A percentile compares a stretch with the other conserved stretches of the same genome.
Evolutionary conservation across 37 sponge, comb jelly and placozoan species (phyloP).

Genomic region (Cliona cf. orientalis): DNA sequence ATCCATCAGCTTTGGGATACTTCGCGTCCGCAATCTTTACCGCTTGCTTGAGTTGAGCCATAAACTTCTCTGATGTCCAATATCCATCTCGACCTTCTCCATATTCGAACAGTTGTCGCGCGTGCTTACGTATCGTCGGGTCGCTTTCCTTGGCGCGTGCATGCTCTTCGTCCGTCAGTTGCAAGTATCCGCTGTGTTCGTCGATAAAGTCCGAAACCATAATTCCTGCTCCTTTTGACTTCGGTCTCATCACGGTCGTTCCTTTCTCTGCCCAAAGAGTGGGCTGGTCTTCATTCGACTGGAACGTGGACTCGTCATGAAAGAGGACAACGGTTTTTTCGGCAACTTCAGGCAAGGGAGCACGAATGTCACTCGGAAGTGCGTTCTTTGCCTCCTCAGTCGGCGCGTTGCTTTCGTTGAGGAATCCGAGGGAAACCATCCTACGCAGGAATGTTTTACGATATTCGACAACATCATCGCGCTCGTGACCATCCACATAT

Average conservation of each 20-base stretch:
- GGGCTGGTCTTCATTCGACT: conserved; percentile 35
- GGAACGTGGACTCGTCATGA: conserved; percentile 45
- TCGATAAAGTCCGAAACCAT: conserved; percentile 64
- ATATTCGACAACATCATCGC: conserved; percentile 28
- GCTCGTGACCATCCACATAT: conserved; percentile 60
- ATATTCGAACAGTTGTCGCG: conserved; percentile 8
- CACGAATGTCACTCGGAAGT: conserved; percentile 8
- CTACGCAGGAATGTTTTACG: conserved; percentile 25
- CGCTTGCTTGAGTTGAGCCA: conserved; percentile 34
- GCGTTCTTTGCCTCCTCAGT: conserved; percentile 27
- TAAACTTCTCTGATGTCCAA: conserved; percentile 51
- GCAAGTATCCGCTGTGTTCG: conserved; percentile 27
- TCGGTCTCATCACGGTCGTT: conserved; percentile 15
- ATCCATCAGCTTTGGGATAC: conserved; percentile 61
- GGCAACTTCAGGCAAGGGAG: background rate
- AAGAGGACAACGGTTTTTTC: conserved; percentile 37
- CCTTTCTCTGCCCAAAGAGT: conserved; percentile 20
- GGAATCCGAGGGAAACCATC: conserved; percentile 37
- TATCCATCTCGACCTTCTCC: conserved; percentile 16
- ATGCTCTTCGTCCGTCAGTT: background rate
- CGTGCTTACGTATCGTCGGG: background rate
- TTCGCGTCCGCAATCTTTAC: conserved; percentile 50
- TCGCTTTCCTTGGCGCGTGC: conserved; percentile 3
- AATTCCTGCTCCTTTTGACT: conserved; percentile 43
- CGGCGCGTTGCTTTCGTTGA: conserved; percentile 31